phyloP scores from a whole-genome alignment of 2,113 vertebrate species.

The Scartelaos histophorus region DNA sequence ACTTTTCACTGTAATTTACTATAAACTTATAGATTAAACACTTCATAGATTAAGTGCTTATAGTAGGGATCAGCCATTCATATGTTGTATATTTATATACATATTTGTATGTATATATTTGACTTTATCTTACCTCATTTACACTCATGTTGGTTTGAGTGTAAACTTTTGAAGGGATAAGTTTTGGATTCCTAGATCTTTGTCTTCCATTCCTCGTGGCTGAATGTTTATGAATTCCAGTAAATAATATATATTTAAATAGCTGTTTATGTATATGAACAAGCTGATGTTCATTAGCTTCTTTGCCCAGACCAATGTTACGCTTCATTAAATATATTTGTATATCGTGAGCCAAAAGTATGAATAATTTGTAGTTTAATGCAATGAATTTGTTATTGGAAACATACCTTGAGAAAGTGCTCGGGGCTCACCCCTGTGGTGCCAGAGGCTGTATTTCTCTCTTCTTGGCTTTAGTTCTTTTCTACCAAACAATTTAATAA shows the following conservation, averaged over 20 bases:
- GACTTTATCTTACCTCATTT: not conserved
- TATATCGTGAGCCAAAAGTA: not conserved
- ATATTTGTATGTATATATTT: not conserved
- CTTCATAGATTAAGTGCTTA: not conserved
- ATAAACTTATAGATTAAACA: not conserved
- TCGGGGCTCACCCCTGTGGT: slow-evolving; percentile 45
- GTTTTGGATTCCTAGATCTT: not conserved
- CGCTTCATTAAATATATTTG: not conserved
- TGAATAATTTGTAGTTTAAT: slow-evolving; percentile 2
- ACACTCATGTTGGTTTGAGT: not conserved
- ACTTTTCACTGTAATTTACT: not conserved
- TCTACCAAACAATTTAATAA: slow-evolving; percentile 67
- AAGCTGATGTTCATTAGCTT: slow-evolving; percentile 1
- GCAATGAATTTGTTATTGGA: slow-evolving; percentile 3
- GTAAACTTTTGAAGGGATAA: not conserved
- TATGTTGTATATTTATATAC: too few relatives aligned
- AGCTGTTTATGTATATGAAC: not conserved
- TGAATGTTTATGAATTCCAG: not conserved
- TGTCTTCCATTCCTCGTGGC: not conserved
- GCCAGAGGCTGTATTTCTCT: slow-evolving; percentile 68
- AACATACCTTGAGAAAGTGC: slow-evolving; percentile 9
- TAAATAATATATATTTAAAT: not conserved
- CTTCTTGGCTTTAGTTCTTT: slow-evolving; percentile 70
- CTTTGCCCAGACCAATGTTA: not conserved
- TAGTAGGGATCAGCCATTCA: too few relatives aligned